Percentiles rank a stretch among this genome's conserved stretches.
phyloP scores from a whole-genome alignment of 2,113 vertebrate genomes.

The Zapornia atra region DNA sequence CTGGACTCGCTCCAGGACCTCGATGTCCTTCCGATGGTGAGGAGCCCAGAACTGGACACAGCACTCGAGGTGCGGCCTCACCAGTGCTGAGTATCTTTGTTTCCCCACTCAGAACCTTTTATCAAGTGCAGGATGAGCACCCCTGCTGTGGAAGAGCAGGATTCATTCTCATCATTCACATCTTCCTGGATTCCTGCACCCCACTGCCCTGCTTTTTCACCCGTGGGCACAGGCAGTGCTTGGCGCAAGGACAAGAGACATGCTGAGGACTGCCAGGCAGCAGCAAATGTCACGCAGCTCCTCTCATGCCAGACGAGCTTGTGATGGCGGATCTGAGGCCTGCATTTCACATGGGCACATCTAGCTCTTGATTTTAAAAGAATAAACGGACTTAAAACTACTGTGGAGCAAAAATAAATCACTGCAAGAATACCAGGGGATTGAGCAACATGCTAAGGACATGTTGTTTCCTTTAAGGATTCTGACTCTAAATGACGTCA shows the following conservation, averaged over 20 bases:
- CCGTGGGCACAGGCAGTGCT: background rate
- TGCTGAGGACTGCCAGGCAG: background rate
- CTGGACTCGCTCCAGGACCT: too few relatives aligned
- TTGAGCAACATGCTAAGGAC: slow-evolving; percentile 62
- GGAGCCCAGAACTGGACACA: too few relatives aligned
- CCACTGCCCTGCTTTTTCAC: background rate
- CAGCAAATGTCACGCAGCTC: background rate
- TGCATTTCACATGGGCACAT: background rate
- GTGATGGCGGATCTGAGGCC: background rate
- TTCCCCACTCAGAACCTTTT: background rate
- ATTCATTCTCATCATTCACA: background rate
- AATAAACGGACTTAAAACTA: background rate
- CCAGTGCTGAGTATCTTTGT: too few relatives aligned
- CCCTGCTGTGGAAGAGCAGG: background rate
- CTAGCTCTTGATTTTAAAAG: background rate
- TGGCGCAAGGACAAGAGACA: background rate
- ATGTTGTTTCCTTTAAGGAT: slow-evolving; percentile 50
- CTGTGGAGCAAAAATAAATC: background rate
- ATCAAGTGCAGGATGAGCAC: background rate
- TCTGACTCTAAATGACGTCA: slow-evolving; percentile 35
- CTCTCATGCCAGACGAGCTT: background rate
- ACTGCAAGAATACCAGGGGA: background rate
- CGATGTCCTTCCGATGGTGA: too few relatives aligned
- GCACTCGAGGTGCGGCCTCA: too few relatives aligned
- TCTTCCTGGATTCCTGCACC: background rate